Conservation (phyloP, 2,113 vertebrate genomes). For the Plecturocebus donacophilus region DNA sequence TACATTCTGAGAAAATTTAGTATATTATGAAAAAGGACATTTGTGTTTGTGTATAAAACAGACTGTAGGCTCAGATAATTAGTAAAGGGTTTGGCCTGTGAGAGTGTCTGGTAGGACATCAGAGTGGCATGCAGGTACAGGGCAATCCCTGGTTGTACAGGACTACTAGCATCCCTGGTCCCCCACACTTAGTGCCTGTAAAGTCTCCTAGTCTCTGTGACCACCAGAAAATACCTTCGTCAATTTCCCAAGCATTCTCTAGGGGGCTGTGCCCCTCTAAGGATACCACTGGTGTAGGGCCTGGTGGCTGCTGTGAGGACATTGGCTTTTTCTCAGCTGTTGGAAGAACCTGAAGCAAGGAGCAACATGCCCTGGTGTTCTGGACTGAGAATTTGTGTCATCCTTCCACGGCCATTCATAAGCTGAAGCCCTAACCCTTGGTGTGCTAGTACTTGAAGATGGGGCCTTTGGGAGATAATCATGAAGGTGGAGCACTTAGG, state of each 20-base stretch:
- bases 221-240: not conserved
- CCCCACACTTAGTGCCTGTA: not conserved
- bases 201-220: not conserved
- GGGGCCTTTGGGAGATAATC: not conserved
- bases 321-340: not conserved
- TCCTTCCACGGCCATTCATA: not conserved
- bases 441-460: not conserved
- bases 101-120: not conserved
- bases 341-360: not conserved
- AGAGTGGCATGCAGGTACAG: not conserved
- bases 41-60: not conserved
- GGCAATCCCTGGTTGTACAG: not conserved
- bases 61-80: not conserved
- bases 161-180: not conserved
- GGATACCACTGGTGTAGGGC: not conserved
- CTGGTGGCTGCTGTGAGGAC: not conserved
- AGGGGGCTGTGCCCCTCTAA: fast-evolving
- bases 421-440: not conserved
- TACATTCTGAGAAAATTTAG: not conserved
- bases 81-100: not conserved
- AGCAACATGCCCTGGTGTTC: not conserved
- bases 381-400: not conserved
- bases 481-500: not conserved
- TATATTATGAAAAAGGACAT: not conserved
- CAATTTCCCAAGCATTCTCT: not conserved